Conservation (phyloP, 2,797 vertebrate species). For the Scleropages formosus region DNA sequence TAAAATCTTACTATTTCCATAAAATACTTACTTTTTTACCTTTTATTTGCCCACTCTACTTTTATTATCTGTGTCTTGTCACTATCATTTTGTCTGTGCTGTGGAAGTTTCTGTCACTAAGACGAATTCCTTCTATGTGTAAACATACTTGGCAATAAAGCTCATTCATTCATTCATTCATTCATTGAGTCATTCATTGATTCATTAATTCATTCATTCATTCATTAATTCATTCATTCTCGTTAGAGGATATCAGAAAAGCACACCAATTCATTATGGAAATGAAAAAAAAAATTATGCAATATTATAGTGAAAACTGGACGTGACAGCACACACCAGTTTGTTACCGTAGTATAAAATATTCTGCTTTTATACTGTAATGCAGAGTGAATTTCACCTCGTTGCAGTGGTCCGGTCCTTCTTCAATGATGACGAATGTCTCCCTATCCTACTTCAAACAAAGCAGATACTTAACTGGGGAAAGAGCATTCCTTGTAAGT, state of each 20-base stretch:
- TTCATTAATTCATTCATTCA: too few relatives aligned
- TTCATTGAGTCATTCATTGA: too few relatives aligned
- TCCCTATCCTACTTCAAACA: conserved; percentile 11
- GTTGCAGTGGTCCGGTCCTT: background rate
- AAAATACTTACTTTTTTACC: background rate
- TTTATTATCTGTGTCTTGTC: too few relatives aligned
- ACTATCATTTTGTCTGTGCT: too few relatives aligned
- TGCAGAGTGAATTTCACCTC: background rate
- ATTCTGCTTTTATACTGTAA: background rate
- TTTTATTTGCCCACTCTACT: too few relatives aligned
- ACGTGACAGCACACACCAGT: background rate
- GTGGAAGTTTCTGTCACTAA: too few relatives aligned
- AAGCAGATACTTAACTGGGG: background rate
- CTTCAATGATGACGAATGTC: background rate
- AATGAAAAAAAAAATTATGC: background rate
- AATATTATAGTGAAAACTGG: background rate
- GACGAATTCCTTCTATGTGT: too few relatives aligned
- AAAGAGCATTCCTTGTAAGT: conserved; percentile 1
- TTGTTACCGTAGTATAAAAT: background rate
- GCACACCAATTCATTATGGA: background rate
- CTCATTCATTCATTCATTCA: too few relatives aligned
- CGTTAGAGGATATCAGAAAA: background rate
- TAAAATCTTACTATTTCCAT: too few relatives aligned
- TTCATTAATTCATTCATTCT: background rate
- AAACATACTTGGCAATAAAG: too few relatives aligned